These are phyloP conservation scores for Acheta domesticus DNA, from an alignment of 2,888 invertebrate genomes.

Conservation along the genomic window DNA sequence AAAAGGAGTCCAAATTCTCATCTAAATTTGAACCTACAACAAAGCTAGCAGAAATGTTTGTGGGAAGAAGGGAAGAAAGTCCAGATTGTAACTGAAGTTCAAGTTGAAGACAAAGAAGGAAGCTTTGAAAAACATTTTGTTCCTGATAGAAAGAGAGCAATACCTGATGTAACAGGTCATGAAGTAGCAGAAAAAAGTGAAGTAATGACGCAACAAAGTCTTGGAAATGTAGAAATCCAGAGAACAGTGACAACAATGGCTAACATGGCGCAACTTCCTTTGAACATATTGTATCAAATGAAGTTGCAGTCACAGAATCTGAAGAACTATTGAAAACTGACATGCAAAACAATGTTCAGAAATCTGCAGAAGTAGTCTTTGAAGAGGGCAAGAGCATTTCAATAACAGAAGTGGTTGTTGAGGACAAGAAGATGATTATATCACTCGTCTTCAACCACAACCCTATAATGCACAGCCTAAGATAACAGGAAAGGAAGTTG, in stretches of 20 bases:
- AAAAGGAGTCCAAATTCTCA: slow-evolving; percentile 43
- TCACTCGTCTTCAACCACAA: slow-evolving; percentile 39
- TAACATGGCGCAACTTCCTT: slow-evolving; percentile 40
- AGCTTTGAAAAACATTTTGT: slow-evolving; percentile 36
- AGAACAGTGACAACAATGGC: slow-evolving; percentile 43
- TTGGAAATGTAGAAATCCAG: slow-evolving; percentile 45
- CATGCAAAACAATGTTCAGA: slow-evolving; percentile 36
- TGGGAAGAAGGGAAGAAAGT: slow-evolving; percentile 41
- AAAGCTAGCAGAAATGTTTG: slow-evolving; percentile 40
- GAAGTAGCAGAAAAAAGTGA: slow-evolving; percentile 49
- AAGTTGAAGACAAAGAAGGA: slow-evolving; percentile 43
- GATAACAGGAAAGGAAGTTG: slow-evolving; percentile 43
- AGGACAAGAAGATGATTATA: slow-evolving; percentile 43
- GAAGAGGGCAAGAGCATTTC: slow-evolving; percentile 41
- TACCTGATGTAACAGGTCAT: slow-evolving; percentile 44
- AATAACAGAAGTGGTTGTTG: slow-evolving; percentile 42
- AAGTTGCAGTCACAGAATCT: slow-evolving; percentile 42
- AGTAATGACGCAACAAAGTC: slow-evolving; percentile 44
- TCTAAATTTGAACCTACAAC: slow-evolving; percentile 46
- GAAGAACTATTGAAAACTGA: slow-evolving; percentile 39
- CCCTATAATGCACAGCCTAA: slow-evolving; percentile 42
- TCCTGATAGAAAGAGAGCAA: slow-evolving; percentile 35
- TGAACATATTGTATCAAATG: slow-evolving; percentile 41
- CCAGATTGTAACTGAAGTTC: slow-evolving; percentile 41
- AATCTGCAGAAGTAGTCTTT: slow-evolving; percentile 40